A percentile compares a stretch with the other conserved stretches of the same genome.
Evolutionary conservation across 2,888 invertebrate species (phyloP).

Genomic region (Eubasilissa splendida): DNA sequence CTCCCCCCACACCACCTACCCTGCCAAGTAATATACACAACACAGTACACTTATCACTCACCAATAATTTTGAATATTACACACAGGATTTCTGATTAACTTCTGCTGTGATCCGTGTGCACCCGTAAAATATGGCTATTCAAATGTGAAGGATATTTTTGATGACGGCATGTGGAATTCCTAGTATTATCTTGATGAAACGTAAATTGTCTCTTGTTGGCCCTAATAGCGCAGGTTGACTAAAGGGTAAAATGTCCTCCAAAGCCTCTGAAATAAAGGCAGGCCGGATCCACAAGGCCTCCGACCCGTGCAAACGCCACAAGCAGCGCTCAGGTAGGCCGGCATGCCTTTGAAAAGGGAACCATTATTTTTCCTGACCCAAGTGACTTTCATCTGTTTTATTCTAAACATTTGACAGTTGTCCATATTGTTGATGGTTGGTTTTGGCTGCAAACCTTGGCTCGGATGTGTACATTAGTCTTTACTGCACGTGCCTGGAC

Average conservation of each 20-base stretch:
- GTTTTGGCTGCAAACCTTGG: conserved; percentile 21
- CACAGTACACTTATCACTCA: too few species aligned
- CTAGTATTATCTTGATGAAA: conserved; percentile 26
- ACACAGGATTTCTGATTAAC: too few species aligned
- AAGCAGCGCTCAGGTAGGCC: conserved; percentile 56
- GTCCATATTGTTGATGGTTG: background rate
- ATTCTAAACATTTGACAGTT: conserved; percentile 22
- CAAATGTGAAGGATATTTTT: too few species aligned
- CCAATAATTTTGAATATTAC: too few species aligned
- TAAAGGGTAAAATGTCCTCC: conserved; percentile 53
- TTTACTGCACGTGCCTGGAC: conserved; percentile 21
- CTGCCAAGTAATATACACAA: too few species aligned
- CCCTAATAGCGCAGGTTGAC: conserved; percentile 49
- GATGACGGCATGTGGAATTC: background rate
- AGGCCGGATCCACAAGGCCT: conserved; percentile 53
- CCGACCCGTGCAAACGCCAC: conserved; percentile 52
- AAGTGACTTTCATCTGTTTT: conserved; percentile 25
- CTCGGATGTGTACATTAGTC: background rate
- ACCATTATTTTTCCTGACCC: conserved; percentile 22
- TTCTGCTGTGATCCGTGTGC: too few species aligned
- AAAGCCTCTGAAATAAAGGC: conserved; percentile 55
- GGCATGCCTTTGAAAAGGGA: conserved; percentile 51
- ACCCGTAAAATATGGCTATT: too few species aligned
- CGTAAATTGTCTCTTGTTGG: conserved; percentile 51
- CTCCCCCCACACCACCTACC: too few species aligned